A percentile compares a stretch with the other conserved stretches of the same genome.
Conservation (phyloP, 2,888 invertebrate species). For the Lasioglossum marginatum region DNA sequence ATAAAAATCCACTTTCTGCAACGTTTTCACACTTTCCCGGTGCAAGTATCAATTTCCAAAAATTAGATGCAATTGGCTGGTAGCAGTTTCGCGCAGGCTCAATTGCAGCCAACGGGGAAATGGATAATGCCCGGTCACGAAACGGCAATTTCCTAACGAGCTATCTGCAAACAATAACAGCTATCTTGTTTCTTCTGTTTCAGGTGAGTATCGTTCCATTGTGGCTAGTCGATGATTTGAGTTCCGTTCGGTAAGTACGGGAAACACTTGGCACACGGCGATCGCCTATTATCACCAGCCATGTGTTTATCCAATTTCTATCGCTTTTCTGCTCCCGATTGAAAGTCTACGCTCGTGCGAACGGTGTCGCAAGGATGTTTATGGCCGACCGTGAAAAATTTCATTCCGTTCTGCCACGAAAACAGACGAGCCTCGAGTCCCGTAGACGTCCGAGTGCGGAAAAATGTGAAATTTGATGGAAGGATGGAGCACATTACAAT, state of each 20-base stretch:
- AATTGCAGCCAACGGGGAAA: neutral
- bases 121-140: neutral
- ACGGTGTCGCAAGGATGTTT: constrained; percentile 7
- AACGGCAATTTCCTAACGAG: neutral
- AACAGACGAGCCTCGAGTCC: neutral
- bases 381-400: constrained; percentile 25
- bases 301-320: constrained; percentile 33
- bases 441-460: neutral
- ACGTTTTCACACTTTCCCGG: neutral
- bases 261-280: constrained; percentile 22
- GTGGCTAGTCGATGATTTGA: constrained; percentile 34
- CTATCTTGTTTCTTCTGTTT: constrained; percentile 29
- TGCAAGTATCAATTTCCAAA: neutral
- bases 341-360: constrained; percentile 5
- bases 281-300: constrained; percentile 23
- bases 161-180: constrained; percentile 6
- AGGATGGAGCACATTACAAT: neutral
- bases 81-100: neutral
- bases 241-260: constrained; percentile 45
- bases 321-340: constrained; percentile 14
- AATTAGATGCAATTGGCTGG: neutral
- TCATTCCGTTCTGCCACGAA: neutral
- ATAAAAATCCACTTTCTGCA: neutral
- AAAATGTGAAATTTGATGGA: constrained; percentile 31
- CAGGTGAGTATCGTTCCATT: constrained; percentile 47